These are phyloP conservation scores for Xenops minutus DNA, from an alignment of 2,797 vertebrate genomes.

Conservation along the genomic window DNA sequence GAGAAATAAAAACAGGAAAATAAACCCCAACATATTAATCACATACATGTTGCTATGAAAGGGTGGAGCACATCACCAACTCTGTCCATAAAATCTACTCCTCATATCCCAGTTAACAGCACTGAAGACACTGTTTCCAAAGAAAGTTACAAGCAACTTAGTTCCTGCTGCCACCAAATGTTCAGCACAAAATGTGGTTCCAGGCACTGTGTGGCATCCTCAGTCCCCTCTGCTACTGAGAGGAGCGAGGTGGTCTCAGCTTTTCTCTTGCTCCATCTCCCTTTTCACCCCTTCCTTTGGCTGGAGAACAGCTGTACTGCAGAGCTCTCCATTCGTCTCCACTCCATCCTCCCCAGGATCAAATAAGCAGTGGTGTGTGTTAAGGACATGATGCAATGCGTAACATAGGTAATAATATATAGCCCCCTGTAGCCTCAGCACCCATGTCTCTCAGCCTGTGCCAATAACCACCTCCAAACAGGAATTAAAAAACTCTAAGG, in stretches of 20 bases:
- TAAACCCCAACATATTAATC: background rate
- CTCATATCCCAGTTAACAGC: background rate
- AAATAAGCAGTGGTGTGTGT: background rate
- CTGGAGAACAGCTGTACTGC: background rate
- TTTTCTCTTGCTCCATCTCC: background rate
- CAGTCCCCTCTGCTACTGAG: background rate
- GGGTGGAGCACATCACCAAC: background rate
- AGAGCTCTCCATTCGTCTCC: background rate
- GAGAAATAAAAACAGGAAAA: background rate
- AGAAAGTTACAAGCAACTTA: background rate
- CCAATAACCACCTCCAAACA: background rate
- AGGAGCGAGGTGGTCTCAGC: background rate
- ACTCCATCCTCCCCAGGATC: background rate
- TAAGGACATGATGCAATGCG: background rate
- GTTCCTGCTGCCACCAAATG: background rate
- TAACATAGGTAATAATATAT: rapidly evolving
- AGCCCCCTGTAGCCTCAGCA: background rate
- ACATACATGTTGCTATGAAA: background rate
- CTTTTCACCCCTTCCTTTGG: background rate
- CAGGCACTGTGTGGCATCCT: background rate
- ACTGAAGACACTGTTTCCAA: background rate
- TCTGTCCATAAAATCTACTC: background rate
- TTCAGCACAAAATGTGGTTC: background rate
- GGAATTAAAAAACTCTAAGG: background rate
- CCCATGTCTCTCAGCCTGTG: background rate